Evolutionary conservation across 2,113 vertebrate genomes (phyloP).

Genomic region (Aplodontia rufa): DNA sequence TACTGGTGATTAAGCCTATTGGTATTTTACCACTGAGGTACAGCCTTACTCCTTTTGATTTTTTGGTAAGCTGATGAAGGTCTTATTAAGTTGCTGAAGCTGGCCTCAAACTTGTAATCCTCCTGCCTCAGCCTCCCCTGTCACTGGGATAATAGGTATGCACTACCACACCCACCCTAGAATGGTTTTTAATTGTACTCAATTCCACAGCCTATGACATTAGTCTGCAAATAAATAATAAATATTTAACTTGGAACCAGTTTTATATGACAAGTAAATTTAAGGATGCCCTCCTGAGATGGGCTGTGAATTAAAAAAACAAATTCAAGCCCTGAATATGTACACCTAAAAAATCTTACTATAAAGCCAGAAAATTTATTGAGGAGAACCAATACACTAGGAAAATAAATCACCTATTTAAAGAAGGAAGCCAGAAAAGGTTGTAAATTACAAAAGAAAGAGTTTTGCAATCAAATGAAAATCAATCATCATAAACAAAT

Average conservation of each 20-base stretch:
- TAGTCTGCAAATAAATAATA: slow-evolving; percentile 7
- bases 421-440: slow-evolving; percentile 10
- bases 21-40: neutral
- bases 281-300: neutral
- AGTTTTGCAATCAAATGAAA: slow-evolving; percentile 41
- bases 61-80: neutral
- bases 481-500: neutral
- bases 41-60: neutral
- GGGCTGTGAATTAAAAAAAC: neutral
- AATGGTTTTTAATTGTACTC: neutral
- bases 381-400: neutral
- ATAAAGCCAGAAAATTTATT: slow-evolving; percentile 9
- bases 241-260: slow-evolving; percentile 33
- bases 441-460: neutral
- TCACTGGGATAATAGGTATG: neutral
- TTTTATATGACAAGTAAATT: neutral
- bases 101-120: neutral
- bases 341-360: neutral
- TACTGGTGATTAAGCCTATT: neutral
- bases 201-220: neutral
- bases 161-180: too few relatives aligned
- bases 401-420: slow-evolving; percentile 28
- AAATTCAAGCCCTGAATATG: neutral
- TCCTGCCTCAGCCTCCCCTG: neutral
- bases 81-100: neutral